Percentiles rank a stretch among this genome's conserved stretches.
These are phyloP conservation scores for Antheraea yamamai DNA, from an alignment of 2,888 invertebrate species.

Conservation along the genomic window DNA sequence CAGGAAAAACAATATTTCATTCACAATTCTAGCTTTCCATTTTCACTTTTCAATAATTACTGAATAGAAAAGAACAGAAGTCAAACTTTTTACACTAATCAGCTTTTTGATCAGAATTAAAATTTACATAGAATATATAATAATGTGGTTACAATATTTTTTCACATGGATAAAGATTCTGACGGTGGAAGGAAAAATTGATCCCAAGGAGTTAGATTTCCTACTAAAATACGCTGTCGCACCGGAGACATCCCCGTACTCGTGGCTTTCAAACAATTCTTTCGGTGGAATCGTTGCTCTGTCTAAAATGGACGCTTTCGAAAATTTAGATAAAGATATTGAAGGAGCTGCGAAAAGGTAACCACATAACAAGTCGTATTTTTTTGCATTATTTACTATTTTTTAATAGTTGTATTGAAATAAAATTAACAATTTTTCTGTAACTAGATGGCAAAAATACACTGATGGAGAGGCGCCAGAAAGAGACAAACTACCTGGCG, in stretches of 20 bases:
- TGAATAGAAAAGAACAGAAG: no score
- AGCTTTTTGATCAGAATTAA: no score
- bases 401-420: background rate
- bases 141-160: background rate
- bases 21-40: background rate
- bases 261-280: constrained; percentile 89
- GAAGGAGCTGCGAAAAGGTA: constrained; percentile 92
- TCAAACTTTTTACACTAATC: no score
- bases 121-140: background rate
- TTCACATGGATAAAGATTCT: constrained; percentile 46
- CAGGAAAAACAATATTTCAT: background rate
- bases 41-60: background rate
- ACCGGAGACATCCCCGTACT: constrained; percentile 88
- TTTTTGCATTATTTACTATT: background rate
- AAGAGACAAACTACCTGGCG: constrained; percentile 95
- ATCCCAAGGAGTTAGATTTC: constrained; percentile 91
- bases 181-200: constrained; percentile 84
- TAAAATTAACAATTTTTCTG: background rate
- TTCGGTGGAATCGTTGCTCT: constrained; percentile 94
- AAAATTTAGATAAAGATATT: constrained; percentile 93
- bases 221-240: constrained; percentile 91
- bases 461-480: constrained; percentile 96
- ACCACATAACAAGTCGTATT: background rate
- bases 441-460: constrained; percentile 92
- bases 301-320: constrained; percentile 88